Evolutionary conservation across 2,888 invertebrate genomes (phyloP), one percentile per base, ranked within the genome.

Genomic region (Eupelmus urozonus): DNA sequence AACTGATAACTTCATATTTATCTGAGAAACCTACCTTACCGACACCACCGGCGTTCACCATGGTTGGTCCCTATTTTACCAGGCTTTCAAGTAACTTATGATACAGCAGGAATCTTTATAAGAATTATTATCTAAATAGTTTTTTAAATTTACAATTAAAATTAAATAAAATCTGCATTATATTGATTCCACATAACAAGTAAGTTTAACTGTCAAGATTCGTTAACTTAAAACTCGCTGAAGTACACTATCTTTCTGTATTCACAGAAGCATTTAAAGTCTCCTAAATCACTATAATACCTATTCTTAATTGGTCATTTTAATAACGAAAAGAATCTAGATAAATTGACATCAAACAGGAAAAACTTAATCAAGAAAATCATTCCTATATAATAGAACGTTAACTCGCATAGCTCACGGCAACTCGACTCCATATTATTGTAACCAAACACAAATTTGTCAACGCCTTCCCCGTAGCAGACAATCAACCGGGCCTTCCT

Each of bases 401-500:
- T 45, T 4, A 55, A 53, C 16, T 13, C 25, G n/a, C 9, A 34
- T 34, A 34, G 9, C 3, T 3, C 3, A 34, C 18, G 59, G 51
- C 51, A 53, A 60, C 29, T 3, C 18, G 59, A 63, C 25, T 70
- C 20, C 34, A 60, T 62, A 53, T 49, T 57, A 65, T 71, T 65
- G 20, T 49, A 55, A 69, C 49, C 63, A 20, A 66, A 40, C 29
- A 40, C 29, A 25, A 78, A 65, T 74, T 70, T 71, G 67, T 59
- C 74, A 74, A 78, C 57, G 65, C 20, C 42, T 78, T 78, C 78
- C 20, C 11, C 59, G 78, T 78, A 78, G 18, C 5, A 18, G 59
- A 78, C 78, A 78, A 78, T 74, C 49, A 27, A 20, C 16, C 51
- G 49, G 49, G 4, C 25, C 74, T 78, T 78, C 78, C 70, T 18